Evolutionary conservation across 1,140 invertebrate genomes (phyloP), one percentile per base, ranked within the genome.

Genomic region (Acyrthosiphon pisum): DNA sequence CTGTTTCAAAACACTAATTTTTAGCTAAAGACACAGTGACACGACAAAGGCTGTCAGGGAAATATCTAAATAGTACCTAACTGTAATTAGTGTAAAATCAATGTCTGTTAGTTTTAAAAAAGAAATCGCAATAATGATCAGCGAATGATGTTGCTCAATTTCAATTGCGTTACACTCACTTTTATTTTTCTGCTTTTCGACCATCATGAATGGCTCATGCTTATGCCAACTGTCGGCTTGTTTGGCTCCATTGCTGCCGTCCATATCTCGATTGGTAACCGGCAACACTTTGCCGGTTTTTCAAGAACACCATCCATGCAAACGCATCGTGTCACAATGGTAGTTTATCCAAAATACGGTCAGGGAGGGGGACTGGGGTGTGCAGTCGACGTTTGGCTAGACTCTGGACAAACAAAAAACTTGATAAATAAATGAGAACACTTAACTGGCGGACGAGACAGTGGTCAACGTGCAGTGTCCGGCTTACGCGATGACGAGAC

Each of bases 121-220:
- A 20, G 0, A 6, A 68, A 30, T 60, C 8, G 30, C 56, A 60
- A 30, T 41, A 3, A 60, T 14, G 9, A 35, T n/a, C 14, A 20
- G n/a, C n/a, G 0, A 76, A 76, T 0, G n/a, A 18, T 4, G 9
- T 68, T 68, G n/a, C 9, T 68, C n/a, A 76, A 76, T 1, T 68
- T n/a, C 18, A 8, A 18, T n/a, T 6, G 30, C 4, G 11, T 53
- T 22, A 50, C 48, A 96, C 96, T 96, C 95, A 97, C 97, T 95
- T 96, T 97, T 97, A 94, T 96, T 96, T 95, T 97, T 97, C 95
- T 96, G 96, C 95, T 97, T 97, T 95, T 97, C 96, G 96, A 97
- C 96, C 94, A 96, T 96, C 96, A 97, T 96, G 95, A 97, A 96
- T 95, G 97, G 96, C 95, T 97, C 96, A 95, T 97, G 96, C 95